Evolutionary conservation across 2,797 vertebrate species (phyloP).

Genomic region (Onychomys torridus): DNA sequence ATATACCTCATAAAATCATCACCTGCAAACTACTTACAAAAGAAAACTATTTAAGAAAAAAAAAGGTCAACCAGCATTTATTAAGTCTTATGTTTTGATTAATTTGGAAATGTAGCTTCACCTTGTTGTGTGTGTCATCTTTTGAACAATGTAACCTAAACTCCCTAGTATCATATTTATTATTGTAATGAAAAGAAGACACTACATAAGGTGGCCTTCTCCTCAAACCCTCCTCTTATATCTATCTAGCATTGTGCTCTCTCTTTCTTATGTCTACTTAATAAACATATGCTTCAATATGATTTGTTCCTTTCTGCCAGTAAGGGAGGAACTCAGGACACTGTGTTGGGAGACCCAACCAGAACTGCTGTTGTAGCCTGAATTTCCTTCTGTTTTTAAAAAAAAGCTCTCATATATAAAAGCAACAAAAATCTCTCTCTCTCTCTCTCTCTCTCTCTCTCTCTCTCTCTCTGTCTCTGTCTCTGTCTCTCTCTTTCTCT

Average conservation of each 20-base stretch:
- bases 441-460: too few species aligned
- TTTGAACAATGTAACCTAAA: neutral
- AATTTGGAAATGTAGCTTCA: neutral
- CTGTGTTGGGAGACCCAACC: too few species aligned
- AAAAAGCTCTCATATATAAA: neutral
- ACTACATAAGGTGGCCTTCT: neutral
- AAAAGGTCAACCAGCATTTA: neutral
- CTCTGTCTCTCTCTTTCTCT: neutral
- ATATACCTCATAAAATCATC: too few species aligned
- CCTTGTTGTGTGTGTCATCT: neutral
- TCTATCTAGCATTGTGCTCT: neutral
- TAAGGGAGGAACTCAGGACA: neutral
- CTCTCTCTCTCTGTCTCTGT: too few species aligned
- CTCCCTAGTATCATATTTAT: neutral
- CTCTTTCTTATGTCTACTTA: neutral
- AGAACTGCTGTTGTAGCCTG: neutral
- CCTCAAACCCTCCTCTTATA: neutral
- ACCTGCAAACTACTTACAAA: neutral
- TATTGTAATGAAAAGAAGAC: neutral
- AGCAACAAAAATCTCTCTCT: neutral
- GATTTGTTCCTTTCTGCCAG: too few species aligned
- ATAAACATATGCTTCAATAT: neutral
- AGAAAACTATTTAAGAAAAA: neutral
- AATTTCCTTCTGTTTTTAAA: neutral
- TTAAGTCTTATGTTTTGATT: neutral